phyloP scores from a whole-genome alignment of 2,113 vertebrate species.

The Urocitellus parryii region DNA sequence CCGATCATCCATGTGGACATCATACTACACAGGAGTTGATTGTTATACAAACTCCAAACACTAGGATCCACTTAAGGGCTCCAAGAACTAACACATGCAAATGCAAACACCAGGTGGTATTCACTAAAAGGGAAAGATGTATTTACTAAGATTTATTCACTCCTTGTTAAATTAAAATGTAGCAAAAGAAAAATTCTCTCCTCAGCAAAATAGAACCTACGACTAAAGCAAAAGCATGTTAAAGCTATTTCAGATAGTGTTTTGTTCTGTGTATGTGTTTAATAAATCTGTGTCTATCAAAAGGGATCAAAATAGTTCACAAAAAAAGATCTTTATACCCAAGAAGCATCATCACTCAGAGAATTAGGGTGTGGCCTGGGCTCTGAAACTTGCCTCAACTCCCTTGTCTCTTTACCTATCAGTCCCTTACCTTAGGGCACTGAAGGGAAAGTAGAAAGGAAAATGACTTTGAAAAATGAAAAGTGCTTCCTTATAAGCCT shows the following conservation, averaged over 20 bases:
- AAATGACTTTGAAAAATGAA: neutral
- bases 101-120: neutral
- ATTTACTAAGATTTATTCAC: neutral
- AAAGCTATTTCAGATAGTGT: neutral
- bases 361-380: neutral
- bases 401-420: neutral
- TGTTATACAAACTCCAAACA: neutral
- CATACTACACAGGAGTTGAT: neutral
- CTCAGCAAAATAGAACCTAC: neutral
- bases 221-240: neutral
- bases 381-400: neutral
- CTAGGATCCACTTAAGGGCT: neutral
- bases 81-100: neutral
- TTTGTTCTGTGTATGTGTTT: neutral
- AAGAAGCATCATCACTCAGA: neutral
- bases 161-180: neutral
- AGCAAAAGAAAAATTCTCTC: constrained; percentile 32
- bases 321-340: neutral
- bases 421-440: no score
- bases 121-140: neutral
- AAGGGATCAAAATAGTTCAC: neutral
- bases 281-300: neutral
- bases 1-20: fast-evolving
- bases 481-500: neutral
- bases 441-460: neutral